A percentile compares a stretch with the other conserved stretches of the same genome.
phyloP scores from a whole-genome alignment of 2,797 vertebrate genomes.

The Epinephelus malabaricus region DNA sequence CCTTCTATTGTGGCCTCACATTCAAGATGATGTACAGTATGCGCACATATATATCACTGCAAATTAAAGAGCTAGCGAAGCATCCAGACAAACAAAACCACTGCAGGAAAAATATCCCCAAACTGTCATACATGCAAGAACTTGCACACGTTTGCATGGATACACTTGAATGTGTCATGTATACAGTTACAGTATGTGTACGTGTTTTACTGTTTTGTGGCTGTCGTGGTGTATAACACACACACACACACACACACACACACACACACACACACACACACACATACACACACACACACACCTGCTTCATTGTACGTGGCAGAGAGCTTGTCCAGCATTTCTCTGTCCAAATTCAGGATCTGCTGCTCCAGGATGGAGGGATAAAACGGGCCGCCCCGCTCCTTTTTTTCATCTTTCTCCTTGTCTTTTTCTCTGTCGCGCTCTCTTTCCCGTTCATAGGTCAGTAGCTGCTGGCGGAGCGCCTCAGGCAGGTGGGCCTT shows the following conservation, averaged over 20 bases:
- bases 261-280: constrained; percentile 80
- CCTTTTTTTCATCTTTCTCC: constrained; percentile 88
- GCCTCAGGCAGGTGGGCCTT: constrained; percentile 93
- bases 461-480: constrained; percentile 94
- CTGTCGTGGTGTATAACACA: not conserved
- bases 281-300: constrained; percentile 86
- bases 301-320: constrained; percentile 97
- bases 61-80: constrained; percentile 6
- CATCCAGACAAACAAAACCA: not conserved
- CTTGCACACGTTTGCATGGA: not conserved
- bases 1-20: constrained; percentile 17
- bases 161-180: not conserved
- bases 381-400: constrained; percentile 87
- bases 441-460: constrained; percentile 92
- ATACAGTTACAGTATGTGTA: not conserved
- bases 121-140: not conserved
- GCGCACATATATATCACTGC: constrained; percentile 9
- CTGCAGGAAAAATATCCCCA: not conserved
- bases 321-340: constrained; percentile 95
- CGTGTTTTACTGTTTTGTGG: not conserved
- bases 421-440: constrained; percentile 82
- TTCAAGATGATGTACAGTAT: not conserved
- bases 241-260: constrained; percentile 79
- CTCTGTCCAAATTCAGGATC: constrained; percentile 92
- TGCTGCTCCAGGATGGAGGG: constrained; percentile 96